These are phyloP conservation scores for Xestia xanthographa DNA, from an alignment of 2,888 invertebrate species.

Conservation along the genomic window DNA sequence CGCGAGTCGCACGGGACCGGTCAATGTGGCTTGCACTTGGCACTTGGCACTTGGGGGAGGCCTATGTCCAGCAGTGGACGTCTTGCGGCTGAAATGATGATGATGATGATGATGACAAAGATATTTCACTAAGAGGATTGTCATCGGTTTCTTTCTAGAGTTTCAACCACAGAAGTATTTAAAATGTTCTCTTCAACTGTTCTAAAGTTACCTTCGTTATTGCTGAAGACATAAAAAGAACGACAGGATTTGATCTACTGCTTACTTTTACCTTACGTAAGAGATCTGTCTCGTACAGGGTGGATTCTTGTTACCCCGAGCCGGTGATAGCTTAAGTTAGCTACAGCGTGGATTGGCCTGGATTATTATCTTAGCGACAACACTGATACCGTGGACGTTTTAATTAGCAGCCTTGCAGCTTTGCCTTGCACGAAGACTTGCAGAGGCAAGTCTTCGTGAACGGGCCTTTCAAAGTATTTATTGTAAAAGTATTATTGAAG, in stretches of 20 bases:
- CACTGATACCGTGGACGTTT: slow-evolving; percentile 55
- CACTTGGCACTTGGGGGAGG: not conserved
- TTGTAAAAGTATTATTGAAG: not conserved
- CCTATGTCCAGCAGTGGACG: too few relatives aligned
- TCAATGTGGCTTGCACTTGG: too few relatives aligned
- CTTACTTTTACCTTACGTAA: not conserved
- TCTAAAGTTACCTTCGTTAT: too few relatives aligned
- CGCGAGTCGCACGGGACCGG: too few relatives aligned
- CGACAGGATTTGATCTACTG: slow-evolving; percentile 22
- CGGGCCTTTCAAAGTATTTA: slow-evolving; percentile 16
- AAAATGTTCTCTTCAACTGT: too few relatives aligned
- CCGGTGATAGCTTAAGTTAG: slow-evolving; percentile 57
- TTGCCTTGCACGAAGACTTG: too few relatives aligned
- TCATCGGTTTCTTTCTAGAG: too few relatives aligned
- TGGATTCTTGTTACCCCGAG: slow-evolving; percentile 39
- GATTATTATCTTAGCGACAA: slow-evolving; percentile 65
- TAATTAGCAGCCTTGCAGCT: slow-evolving; percentile 46
- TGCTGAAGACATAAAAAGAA: not conserved
- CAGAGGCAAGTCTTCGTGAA: slow-evolving; percentile 14
- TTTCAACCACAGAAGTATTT: too few relatives aligned
- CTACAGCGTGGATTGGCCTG: slow-evolving; percentile 51
- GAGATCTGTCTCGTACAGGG: slow-evolving; percentile 39
- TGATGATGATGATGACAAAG: too few relatives aligned
- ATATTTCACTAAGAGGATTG: too few relatives aligned
- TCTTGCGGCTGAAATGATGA: too few relatives aligned